Conservation (phyloP, 1,140 invertebrate species). For the Patella vulgata region DNA sequence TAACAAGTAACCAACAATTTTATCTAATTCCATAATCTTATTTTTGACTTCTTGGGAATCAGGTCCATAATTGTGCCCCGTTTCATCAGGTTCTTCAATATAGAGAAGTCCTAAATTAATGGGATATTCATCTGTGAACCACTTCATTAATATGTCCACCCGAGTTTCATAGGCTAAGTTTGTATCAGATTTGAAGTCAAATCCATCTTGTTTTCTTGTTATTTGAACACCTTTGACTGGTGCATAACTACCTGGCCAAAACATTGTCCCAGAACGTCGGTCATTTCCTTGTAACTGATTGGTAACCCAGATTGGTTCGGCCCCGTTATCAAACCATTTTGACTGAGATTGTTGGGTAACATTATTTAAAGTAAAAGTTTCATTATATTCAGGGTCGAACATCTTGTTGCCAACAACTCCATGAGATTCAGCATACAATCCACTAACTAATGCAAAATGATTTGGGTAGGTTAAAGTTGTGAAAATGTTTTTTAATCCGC, state of each 20-base stretch:
- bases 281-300: slow-evolving; percentile 41
- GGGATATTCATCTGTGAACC: slow-evolving; percentile 72
- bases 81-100: slow-evolving; percentile 78
- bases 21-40: slow-evolving; percentile 43
- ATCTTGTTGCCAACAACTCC: slow-evolving; percentile 78
- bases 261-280: slow-evolving; percentile 41
- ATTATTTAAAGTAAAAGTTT: slow-evolving; percentile 64
- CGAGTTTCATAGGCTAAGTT: slow-evolving; percentile 67
- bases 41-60: slow-evolving; percentile 53
- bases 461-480: slow-evolving; percentile 83
- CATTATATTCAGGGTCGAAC: slow-evolving; percentile 71
- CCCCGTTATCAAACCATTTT: slow-evolving; percentile 51
- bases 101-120: slow-evolving; percentile 75
- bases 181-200: slow-evolving; percentile 26
- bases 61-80: slow-evolving; percentile 67
- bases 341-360: too few relatives aligned
- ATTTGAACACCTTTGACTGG: slow-evolving; percentile 43
- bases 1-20: slow-evolving; percentile 55
- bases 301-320: slow-evolving; percentile 60
- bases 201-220: slow-evolving; percentile 31
- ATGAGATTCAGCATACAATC: slow-evolving; percentile 78
- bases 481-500: slow-evolving; percentile 71
- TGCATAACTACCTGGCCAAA: slow-evolving; percentile 48
- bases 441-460: slow-evolving; percentile 82
- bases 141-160: slow-evolving; percentile 74